These are phyloP conservation scores for Sycon ciliatum DNA, from an alignment of 37 sponge, comb jelly and placozoan species.

Conservation along the genomic window DNA sequence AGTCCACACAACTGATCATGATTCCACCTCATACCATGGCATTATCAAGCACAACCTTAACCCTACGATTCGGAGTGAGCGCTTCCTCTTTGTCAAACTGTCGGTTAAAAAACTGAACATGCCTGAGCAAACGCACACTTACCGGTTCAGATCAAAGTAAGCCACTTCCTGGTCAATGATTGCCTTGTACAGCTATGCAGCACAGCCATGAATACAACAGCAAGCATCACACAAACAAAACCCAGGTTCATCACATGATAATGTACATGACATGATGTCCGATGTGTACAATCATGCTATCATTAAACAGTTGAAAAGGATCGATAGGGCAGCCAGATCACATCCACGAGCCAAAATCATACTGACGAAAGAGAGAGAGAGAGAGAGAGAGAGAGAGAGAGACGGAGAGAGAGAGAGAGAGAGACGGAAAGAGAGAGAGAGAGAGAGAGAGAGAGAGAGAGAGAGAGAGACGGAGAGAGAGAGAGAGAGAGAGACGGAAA, in stretches of 20 bases:
- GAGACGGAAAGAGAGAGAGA: slow-evolving; percentile 22
- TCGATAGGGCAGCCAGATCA: neutral
- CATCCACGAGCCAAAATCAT: neutral
- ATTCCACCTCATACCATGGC: neutral
- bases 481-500: slow-evolving; percentile 21
- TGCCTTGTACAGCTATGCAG: neutral
- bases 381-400: neutral
- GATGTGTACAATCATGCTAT: no score
- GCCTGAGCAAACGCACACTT: no score
- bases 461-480: slow-evolving; percentile 30
- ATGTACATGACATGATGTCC: neutral
- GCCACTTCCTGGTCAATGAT: slow-evolving; percentile 58
- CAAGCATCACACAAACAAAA: neutral
- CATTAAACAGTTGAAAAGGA: no score
- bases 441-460: slow-evolving; percentile 28
- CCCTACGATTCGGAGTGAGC: slow-evolving; percentile 71
- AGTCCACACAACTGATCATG: neutral
- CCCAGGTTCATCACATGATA: neutral
- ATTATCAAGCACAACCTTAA: slow-evolving; percentile 16
- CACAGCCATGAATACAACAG: neutral
- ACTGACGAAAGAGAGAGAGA: neutral
- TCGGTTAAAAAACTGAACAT: no score
- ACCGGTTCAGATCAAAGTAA: slow-evolving; percentile 76
- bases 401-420: slow-evolving; percentile 11
- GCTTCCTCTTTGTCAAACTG: no score